Percentiles rank a stretch among this genome's conserved stretches.
Conservation (phyloP, 2,888 invertebrate species). For the Drosophila neotestacea region DNA sequence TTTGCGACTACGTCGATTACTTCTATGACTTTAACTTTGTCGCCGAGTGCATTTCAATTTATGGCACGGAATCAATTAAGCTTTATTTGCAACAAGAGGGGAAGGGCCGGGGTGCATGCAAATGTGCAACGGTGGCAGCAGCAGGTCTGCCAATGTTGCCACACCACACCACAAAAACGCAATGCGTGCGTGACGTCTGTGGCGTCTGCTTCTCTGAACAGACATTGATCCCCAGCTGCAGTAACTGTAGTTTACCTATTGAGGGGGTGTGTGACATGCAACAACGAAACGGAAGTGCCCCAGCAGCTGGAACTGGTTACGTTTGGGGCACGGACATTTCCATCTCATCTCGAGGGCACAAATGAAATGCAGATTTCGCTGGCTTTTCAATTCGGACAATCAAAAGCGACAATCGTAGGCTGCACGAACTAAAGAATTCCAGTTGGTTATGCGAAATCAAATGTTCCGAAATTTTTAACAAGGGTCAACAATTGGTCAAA, state of each 20-base stretch:
- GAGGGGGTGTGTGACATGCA: neutral
- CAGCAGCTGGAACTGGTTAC: constrained; percentile 39
- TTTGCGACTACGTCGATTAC: neutral
- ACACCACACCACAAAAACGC: neutral
- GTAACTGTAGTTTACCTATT: neutral
- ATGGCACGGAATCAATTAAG: constrained; percentile 73
- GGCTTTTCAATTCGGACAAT: constrained; percentile 41
- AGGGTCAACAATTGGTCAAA: constrained; percentile 35
- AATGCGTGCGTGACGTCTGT: constrained; percentile 32
- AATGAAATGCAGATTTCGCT: constrained; percentile 48
- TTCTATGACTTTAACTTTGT: constrained; percentile 1
- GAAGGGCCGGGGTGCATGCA: constrained; percentile 15
- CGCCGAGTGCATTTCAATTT: constrained; percentile 73
- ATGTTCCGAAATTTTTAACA: constrained; percentile 34
- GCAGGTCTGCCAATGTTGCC: constrained; percentile 38
- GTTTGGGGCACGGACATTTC: neutral
- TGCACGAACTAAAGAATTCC: constrained; percentile 22
- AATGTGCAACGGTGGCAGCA: constrained; percentile 58
- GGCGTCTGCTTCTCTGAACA: constrained; percentile 18
- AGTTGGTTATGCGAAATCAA: constrained; percentile 21
- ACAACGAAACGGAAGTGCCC: constrained; percentile 30
- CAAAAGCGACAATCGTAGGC: constrained; percentile 15
- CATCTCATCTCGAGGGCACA: constrained; percentile 10
- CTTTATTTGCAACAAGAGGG: constrained; percentile 20
- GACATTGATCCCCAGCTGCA: constrained; percentile 20